Base-by-base conservation (phyloP, 2,113 vertebrate species). In the Etheostoma cragini region DNA sequence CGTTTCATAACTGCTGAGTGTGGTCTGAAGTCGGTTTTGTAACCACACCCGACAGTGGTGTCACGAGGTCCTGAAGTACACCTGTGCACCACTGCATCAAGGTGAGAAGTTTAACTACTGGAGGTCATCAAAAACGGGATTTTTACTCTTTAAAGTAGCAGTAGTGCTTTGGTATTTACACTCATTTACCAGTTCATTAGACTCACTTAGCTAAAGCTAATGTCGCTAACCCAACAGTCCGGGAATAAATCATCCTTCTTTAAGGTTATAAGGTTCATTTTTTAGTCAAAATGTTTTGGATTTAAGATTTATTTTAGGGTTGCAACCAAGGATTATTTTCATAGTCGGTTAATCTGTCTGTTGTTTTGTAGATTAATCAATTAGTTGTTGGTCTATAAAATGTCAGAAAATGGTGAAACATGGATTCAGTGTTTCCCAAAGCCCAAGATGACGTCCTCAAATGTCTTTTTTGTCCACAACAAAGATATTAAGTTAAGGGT, bases 61-160 rank as follows among this genome's bases (percentile, higher is more conserved):
- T 38, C 45, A 50, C 42, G 10, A 22, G 54, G 52, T 61, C 78
- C 57, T 47, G 16, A 19, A 68, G 68, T 12, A 50, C 49, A 81
- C 19, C 68, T 73, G 50, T 33, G 46, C 8, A 52, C 54, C 72
- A 63, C 38, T 67, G 61, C 26, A 42, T 78, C 56, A 15, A 49
- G 61, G 38, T 22, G 47, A 76, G 66, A 30, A 4, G 65, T 49
- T 63, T 68, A 78, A 46, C 17, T 24, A 47, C 19, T 16, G 42
- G 62, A 54, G 16, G 15, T 24, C 42, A 58, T 2, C 26, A 63
- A 49, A 57, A 73, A 26, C 26, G 13, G 68, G 68, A 24, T 11
- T 10, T 26, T 57, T n/a, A 17, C 38, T 60, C 30, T 35, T 24
- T 49, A 38, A 56, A 66, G 62, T 22, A 49, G 19, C 49, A n/a